Base-by-base conservation (phyloP, 2,888 invertebrate genomes). In the Drosophila limbata region DNA sequence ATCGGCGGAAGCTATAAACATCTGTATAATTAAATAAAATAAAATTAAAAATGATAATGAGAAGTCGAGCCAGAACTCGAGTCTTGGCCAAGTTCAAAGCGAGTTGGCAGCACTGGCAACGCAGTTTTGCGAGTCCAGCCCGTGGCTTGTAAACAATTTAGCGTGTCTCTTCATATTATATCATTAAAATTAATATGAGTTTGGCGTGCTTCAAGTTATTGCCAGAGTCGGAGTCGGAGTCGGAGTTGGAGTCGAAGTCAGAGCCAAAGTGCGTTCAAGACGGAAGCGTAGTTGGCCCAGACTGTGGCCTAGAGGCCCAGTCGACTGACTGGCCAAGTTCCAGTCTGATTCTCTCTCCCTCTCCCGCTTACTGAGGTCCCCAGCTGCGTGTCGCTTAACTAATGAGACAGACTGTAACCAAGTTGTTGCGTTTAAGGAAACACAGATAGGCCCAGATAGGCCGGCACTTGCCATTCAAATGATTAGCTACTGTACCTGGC, bases 1-100 rank as follows among this genome's bases (percentile, higher is more conserved):
- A 88, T 88, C 81, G 88, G 81, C 86, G 88, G 84, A 88, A 86
- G 81, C 88, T 77, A 82, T 84, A 84, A 86, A 88, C 84, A 83
- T 88, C 78, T 83, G 79, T 86, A 88, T 88, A 86, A 88, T 86
- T 86, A 86, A 87, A 86, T 86, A 88, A 89, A 89, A 86, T 86
- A 79, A 89, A 89, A 87, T 87, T 89, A 87, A 84, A 87, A 88
- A 89, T 88, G 84, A 76, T 87, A 87, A 87, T 87, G 75, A 89
- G 82, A 72, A 62, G 40, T 31, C 15, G 50, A 48, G 61, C 13
- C 56, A 2, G 48, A 1, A 21, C 35, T 10, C 1, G 10, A 15
- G 33, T 35, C 56, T n/a, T 9, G n/a, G 31, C 45, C 55, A 55
- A 21, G 17, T 40, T 11, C 6, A 6, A 8, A 55, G 50, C 70